phyloP scores from a whole-genome alignment of 2,888 invertebrate species.

The Lasioglossum lativentre region DNA sequence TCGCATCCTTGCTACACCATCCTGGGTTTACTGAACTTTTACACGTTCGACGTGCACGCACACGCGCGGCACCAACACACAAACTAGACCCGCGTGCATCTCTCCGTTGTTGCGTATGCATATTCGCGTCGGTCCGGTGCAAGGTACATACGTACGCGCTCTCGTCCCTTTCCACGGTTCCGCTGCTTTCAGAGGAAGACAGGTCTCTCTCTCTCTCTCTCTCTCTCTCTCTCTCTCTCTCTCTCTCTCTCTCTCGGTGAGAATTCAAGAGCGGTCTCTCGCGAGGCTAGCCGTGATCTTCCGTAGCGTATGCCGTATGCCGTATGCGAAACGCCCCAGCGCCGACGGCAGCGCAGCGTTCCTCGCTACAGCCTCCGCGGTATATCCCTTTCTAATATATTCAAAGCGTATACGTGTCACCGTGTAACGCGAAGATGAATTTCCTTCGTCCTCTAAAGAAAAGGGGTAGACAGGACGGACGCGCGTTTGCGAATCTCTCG shows the following conservation, averaged over 20 bases:
- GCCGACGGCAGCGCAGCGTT: background rate
- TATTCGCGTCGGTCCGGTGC: constrained; percentile 32
- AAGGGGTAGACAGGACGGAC: background rate
- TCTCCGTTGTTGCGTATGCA: constrained; percentile 46
- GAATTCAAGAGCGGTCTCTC: constrained; percentile 45
- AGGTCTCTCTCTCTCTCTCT: background rate
- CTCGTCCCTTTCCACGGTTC: constrained; percentile 18
- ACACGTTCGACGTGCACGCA: constrained; percentile 40
- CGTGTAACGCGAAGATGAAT: constrained; percentile 35
- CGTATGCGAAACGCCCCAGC: background rate
- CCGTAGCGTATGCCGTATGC: background rate
- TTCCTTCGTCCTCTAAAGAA: background rate
- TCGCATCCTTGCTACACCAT: constrained; percentile 43
- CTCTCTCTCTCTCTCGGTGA: constrained; percentile 18
- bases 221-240: background rate
- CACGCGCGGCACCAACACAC: background rate
- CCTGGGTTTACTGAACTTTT: constrained; percentile 48
- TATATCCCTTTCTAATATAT: constrained; percentile 10
- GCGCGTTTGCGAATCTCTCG: background rate
- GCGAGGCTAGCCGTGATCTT: constrained; percentile 14
- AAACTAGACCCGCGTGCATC: constrained; percentile 23
- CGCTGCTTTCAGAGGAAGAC: constrained; percentile 36
- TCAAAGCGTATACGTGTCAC: constrained; percentile 17
- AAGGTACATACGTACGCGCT: background rate
- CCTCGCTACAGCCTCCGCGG: background rate